Evolutionary conservation across 2,797 vertebrate genomes (phyloP).

Genomic region (Phoeniculus purpureus): DNA sequence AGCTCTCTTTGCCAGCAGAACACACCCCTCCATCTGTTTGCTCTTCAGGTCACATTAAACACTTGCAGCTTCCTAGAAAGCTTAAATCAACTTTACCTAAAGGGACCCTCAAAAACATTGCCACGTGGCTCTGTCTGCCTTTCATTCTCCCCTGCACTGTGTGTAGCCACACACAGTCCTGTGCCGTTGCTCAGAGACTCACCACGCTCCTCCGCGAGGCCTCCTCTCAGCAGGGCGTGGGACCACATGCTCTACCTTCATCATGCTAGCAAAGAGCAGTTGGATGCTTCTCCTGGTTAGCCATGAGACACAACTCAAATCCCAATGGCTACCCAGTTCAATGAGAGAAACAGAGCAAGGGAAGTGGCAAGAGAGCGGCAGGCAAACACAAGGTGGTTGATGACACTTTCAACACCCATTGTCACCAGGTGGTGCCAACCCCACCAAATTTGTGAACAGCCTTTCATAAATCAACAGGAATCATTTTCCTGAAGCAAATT

Average conservation of each 20-base stretch:
- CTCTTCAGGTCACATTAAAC: slow-evolving; percentile 43
- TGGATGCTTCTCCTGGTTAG: neutral
- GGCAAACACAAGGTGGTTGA: neutral
- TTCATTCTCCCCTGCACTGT: neutral
- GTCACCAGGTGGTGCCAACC: neutral
- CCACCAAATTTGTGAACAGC: neutral
- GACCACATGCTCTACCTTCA: neutral
- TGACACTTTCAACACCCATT: neutral
- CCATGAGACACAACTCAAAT: neutral
- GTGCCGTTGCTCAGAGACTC: neutral
- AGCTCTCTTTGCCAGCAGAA: neutral
- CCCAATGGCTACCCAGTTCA: neutral
- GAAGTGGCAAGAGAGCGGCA: neutral
- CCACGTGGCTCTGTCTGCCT: neutral
- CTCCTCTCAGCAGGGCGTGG: neutral
- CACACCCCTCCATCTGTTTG: slow-evolving; percentile 35
- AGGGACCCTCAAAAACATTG: neutral
- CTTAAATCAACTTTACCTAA: slow-evolving; percentile 23
- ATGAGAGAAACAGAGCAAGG: neutral
- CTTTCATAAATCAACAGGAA: neutral
- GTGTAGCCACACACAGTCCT: neutral
- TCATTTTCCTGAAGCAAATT: neutral
- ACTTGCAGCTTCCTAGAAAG: slow-evolving; percentile 11
- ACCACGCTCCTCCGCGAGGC: neutral
- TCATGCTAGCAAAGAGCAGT: neutral